Evolutionary conservation across 1,140 invertebrate species (phyloP), one percentile per base, ranked within the genome.

Genomic region (Ylistrum balloti): DNA sequence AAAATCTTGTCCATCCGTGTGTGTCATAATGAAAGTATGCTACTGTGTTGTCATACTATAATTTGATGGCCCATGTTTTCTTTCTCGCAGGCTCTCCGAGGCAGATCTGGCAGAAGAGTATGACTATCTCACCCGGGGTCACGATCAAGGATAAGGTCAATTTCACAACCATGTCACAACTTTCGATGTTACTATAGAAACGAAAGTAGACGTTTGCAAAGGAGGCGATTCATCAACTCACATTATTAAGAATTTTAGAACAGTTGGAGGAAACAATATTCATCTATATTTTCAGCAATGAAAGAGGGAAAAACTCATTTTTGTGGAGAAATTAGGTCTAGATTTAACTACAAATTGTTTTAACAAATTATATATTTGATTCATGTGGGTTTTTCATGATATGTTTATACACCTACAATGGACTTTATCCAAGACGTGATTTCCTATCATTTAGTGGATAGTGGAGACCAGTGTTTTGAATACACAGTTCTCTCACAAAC

Each of bases 21-120:
- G n/a, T n/a, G n/a, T n/a, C n/a, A n/a, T n/a, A n/a, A n/a, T n/a
- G n/a, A n/a, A n/a, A n/a, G n/a, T n/a, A n/a, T n/a, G n/a, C n/a
- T n/a, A n/a, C n/a, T n/a, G n/a, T n/a, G n/a, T n/a, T n/a, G n/a
- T n/a, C n/a, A n/a, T n/a, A n/a, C n/a, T n/a, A n/a, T n/a, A n/a
- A n/a, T n/a, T n/a, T n/a, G n/a, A n/a, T n/a, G n/a, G n/a, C n/a
- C n/a, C n/a, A n/a, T n/a, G n/a, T n/a, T n/a, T n/a, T n/a, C n/a
- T n/a, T n/a, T n/a, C n/a, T n/a, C n/a, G n/a, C 56, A 74, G 56
- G 56, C 56, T 74, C 56, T 74, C 56, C 56, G 56, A n/a, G 56
- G 56, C n/a, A 74, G 56, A 74, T 74, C 56, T 74, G 56, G 56
- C 15, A 74, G 56, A 74, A n/a, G 56, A 17, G 56, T 74, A 74